Evolutionary conservation across 1,140 invertebrate genomes (phyloP), one percentile per base, ranked within the genome.

Genomic region (Eufriesea mexicana): DNA sequence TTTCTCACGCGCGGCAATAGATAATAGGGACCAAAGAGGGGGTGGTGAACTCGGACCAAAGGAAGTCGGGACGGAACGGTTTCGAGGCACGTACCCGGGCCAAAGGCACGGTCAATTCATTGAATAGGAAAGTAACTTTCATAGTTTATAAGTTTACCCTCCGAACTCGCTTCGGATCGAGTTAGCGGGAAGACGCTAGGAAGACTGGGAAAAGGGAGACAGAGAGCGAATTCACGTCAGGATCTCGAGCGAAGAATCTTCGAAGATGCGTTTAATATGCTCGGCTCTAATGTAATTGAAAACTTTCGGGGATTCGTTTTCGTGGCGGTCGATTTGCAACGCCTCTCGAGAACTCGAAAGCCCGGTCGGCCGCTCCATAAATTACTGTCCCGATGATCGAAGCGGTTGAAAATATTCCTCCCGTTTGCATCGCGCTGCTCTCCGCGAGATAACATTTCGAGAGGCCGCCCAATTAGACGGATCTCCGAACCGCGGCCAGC

Each of bases 131-230:
- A 89, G 80, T 86, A 89, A 89, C 68, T 89, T 89, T 71, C 87
- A 89, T 89, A 89, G 84, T 89, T 89, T 89, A 89, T 89, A 89
- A 89, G 84, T 89, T 89, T 86, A 84, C 73, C 67, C 66, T 66
- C 66, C 35, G 54, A 61, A 51, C 67, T 68, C 74, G 28, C 28
- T 64, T 80, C 64, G 55, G 28, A 76, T 85, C 79, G 79, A 78
- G 84, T 72, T 72, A 73, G 71, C 42, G 71, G 59, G 2, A 28
- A 42, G 18, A 51, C 5, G 45, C 10, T n/a, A 68, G n/a, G n/a
- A 14, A 16, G n/a, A 2, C 4, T 35, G n/a, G 42, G 6, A 16
- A 72, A 25, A 54, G 28, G 61, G 64, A 45, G 28, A 64, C 77
- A 57, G 49, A 18, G 45, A 49, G n/a, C 0, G 25, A 35, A 20